Conservation (phyloP, 2,888 invertebrate genomes). For the Tiliacea aurago region DNA sequence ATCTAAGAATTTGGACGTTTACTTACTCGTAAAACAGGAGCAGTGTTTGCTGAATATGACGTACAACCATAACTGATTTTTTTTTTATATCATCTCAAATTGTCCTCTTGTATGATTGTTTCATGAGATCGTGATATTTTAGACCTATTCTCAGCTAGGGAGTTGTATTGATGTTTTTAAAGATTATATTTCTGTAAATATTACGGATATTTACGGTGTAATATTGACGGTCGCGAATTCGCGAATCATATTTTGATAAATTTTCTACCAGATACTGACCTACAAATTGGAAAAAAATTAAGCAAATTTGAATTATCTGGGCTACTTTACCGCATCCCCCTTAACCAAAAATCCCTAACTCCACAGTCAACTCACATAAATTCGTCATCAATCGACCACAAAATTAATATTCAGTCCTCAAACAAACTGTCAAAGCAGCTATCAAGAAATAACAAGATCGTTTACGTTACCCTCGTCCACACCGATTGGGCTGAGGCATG, state of each 20-base stretch:
- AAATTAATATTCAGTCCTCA: conserved; percentile 29
- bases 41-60: not conserved
- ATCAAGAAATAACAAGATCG: conserved; percentile 42
- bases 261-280: not conserved
- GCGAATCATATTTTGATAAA: not conserved
- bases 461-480: conserved; percentile 38
- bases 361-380: conserved; percentile 7
- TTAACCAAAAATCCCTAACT: too few relatives aligned
- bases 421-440: conserved; percentile 21
- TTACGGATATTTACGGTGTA: too few relatives aligned
- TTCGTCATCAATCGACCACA: conserved; percentile 24
- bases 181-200: not conserved
- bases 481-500: conserved; percentile 4
- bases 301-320: not conserved
- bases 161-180: not conserved
- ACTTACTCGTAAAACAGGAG: not conserved
- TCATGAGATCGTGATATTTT: not conserved
- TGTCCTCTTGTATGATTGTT: not conserved
- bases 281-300: not conserved
- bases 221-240: too few relatives aligned
- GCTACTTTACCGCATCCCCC: too few relatives aligned
- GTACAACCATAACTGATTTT: not conserved
- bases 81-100: not conserved
- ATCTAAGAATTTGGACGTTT: not conserved
- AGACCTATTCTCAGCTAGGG: not conserved